A percentile compares a stretch with the other conserved stretches of the same genome.
Evolutionary conservation across 2,888 invertebrate genomes (phyloP).

Genomic region (Ennomos fuscantarius): DNA sequence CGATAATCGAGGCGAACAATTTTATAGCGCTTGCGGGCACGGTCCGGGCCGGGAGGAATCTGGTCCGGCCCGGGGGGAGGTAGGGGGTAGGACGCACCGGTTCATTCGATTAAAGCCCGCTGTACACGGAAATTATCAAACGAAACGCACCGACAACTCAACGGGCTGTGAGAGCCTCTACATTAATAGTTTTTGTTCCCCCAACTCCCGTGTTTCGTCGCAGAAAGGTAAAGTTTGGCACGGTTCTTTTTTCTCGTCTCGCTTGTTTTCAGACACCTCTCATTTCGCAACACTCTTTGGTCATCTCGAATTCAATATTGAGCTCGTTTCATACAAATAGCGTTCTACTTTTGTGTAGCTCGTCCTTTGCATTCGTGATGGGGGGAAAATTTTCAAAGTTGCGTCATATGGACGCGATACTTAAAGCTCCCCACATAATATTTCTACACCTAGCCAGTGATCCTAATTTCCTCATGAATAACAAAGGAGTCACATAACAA

Average conservation of each 20-base stretch:
- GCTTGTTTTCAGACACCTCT: constrained; percentile 63
- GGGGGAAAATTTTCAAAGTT: constrained; percentile 35
- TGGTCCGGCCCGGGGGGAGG: constrained; percentile 27
- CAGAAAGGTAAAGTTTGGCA: constrained; percentile 61
- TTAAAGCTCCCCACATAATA: constrained; percentile 9
- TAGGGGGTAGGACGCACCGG: constrained; percentile 48
- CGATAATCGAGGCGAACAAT: constrained; percentile 71
- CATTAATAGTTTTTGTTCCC: constrained; percentile 81
- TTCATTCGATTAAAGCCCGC: constrained; percentile 82
- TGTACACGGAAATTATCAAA: constrained; percentile 83
- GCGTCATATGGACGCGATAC: constrained; percentile 24
- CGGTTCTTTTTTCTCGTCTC: constrained; percentile 54
- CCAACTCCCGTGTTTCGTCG: constrained; percentile 68
- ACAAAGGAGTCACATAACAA: constrained; percentile 3
- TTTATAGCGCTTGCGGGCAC: constrained; percentile 61
- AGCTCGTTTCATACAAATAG: constrained; percentile 54
- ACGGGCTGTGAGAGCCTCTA: constrained; percentile 75
- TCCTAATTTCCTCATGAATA: constrained; percentile 16
- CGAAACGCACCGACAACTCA: constrained; percentile 80
- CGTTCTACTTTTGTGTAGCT: constrained; percentile 38
- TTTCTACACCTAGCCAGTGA: constrained; percentile 7
- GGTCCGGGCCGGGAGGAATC: constrained; percentile 33
- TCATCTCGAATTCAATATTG: constrained; percentile 48
- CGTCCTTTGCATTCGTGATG: constrained; percentile 46
- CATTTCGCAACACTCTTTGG: constrained; percentile 54